A percentile compares a stretch with the other conserved stretches of the same genome.
phyloP scores from a whole-genome alignment of 2,888 invertebrate species.

The Girardia tigrina region DNA sequence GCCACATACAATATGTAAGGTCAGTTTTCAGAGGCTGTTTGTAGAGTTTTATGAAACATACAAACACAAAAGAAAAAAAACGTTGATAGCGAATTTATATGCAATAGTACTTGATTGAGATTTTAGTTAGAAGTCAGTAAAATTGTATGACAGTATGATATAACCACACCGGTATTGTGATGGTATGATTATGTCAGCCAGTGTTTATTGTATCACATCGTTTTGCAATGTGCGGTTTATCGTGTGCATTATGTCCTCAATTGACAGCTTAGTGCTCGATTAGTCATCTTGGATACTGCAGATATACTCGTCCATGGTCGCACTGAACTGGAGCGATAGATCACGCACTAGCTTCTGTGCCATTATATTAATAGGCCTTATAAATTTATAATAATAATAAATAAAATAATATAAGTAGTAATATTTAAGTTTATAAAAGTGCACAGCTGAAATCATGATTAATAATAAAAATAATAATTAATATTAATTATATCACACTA shows the following conservation, averaged over 20 bases:
- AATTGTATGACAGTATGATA: background rate
- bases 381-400: too few relatives aligned
- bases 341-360: slow-evolving; percentile 19
- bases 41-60: background rate
- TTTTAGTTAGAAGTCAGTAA: background rate
- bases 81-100: background rate
- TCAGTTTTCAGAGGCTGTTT: background rate
- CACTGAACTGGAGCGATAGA: slow-evolving; percentile 15
- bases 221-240: background rate
- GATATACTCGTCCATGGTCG: slow-evolving; percentile 23
- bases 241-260: slow-evolving; percentile 21
- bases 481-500: too few relatives aligned
- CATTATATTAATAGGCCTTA: too few relatives aligned
- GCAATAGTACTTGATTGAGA: background rate
- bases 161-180: background rate
- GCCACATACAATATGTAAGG: background rate
- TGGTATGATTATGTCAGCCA: background rate
- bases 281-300: slow-evolving; percentile 18
- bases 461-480: too few relatives aligned
- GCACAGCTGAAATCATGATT: too few relatives aligned
- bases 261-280: slow-evolving; percentile 18
- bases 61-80: slow-evolving; percentile 16
- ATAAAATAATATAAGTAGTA: too few relatives aligned
- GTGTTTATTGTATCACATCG: slow-evolving; percentile 23
- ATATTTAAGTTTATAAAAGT: too few relatives aligned